Conservation (phyloP, 2,888 invertebrate genomes). For the Lucinisca nassula region DNA sequence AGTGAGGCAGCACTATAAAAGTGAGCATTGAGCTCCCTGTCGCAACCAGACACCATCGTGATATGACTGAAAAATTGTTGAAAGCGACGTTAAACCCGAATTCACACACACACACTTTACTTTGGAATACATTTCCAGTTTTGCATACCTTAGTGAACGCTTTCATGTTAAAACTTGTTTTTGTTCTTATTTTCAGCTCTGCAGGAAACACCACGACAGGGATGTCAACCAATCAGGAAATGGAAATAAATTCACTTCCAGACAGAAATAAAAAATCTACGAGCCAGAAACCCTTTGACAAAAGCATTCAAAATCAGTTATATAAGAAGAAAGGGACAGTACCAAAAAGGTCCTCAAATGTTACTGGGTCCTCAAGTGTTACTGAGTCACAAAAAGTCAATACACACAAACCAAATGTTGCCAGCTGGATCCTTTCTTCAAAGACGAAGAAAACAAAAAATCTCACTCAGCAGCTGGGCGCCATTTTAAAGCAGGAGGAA, state of each 20-base stretch:
- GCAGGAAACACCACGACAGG: background rate
- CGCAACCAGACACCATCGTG: no score
- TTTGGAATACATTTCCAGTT: no score
- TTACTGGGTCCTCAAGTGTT: no score
- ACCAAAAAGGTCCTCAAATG: no score
- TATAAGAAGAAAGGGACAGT: background rate
- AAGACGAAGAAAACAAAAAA: constrained; percentile 36
- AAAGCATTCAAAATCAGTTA: background rate
- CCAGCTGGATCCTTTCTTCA: background rate
- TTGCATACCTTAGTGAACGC: no score
- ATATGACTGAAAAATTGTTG: no score
- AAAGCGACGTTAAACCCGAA: no score
- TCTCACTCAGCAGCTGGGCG: constrained; percentile 35
- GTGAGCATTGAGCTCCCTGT: no score
- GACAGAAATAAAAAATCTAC: background rate
- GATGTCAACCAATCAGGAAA: background rate
- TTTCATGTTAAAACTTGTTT: no score
- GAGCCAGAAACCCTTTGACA: background rate
- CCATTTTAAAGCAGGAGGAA: constrained; percentile 42
- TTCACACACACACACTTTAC: no score
- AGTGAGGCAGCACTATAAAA: no score
- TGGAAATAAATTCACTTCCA: background rate
- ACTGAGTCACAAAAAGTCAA: background rate
- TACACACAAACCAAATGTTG: background rate
- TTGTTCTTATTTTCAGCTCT: background rate